Conservation (phyloP, 2,888 invertebrate species). For the Andrena flavipes region DNA sequence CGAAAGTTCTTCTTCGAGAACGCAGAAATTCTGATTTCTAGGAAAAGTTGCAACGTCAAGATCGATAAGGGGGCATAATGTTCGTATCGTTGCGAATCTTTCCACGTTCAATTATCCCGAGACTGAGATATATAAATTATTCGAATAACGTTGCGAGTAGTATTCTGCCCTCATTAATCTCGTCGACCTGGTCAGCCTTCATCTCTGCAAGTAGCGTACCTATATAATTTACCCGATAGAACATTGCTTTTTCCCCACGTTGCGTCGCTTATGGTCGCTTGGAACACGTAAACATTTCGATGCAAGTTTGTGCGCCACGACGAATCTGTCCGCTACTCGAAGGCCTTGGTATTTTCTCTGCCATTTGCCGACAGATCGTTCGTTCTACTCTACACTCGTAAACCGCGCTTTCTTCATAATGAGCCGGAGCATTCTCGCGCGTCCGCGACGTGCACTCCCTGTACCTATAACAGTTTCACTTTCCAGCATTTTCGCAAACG, state of each 20-base stretch:
- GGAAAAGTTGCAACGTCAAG: background rate
- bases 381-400: background rate
- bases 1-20: constrained; percentile 21
- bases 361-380: constrained; percentile 48
- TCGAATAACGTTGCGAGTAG: too few species aligned
- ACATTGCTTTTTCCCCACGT: background rate
- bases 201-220: background rate
- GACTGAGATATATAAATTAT: too few species aligned
- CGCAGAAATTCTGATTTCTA: background rate
- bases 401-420: constrained; percentile 66
- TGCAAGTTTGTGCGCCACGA: background rate
- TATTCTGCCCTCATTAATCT: background rate
- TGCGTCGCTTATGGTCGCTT: background rate
- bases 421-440: constrained; percentile 32
- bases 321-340: constrained; percentile 42
- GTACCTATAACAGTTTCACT: constrained; percentile 61
- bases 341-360: constrained; percentile 58
- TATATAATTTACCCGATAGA: background rate
- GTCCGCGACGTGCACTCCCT: background rate
- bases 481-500: constrained; percentile 56
- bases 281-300: background rate
- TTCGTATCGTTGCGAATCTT: background rate
- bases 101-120: too few species aligned
- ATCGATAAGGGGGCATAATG: too few species aligned
- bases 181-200: background rate